phyloP scores from a whole-genome alignment of 2,888 invertebrate species.

The Lasioglossum leucozonium region DNA sequence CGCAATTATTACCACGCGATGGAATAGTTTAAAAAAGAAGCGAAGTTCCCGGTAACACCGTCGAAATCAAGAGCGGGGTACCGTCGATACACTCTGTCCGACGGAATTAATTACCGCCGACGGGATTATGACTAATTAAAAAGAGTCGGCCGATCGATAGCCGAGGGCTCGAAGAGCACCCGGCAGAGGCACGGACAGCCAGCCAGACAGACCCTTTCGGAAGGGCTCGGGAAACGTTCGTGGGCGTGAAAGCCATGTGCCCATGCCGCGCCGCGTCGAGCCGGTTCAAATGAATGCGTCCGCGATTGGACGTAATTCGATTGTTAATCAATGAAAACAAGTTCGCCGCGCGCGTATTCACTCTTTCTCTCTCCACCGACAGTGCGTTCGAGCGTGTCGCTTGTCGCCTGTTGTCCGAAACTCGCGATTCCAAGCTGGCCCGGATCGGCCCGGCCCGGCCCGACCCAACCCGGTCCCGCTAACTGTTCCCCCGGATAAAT shows the following conservation, averaged over 20 bases:
- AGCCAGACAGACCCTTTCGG: neutral
- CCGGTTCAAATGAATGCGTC: constrained; percentile 53
- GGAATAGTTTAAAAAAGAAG: neutral
- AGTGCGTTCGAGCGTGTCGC: neutral
- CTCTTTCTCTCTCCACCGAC: neutral
- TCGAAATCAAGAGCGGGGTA: neutral
- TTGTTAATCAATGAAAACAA: constrained; percentile 76
- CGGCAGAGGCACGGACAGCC: neutral
- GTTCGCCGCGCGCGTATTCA: constrained; percentile 12
- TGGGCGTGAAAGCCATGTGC: neutral
- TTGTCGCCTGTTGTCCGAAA: constrained; percentile 52
- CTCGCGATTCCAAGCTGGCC: constrained; percentile 5
- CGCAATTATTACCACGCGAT: neutral
- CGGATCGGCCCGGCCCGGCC: constrained; percentile 46
- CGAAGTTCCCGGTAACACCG: neutral
- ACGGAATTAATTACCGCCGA: constrained; percentile 31
- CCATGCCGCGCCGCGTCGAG: neutral
- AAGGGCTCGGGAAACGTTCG: neutral
- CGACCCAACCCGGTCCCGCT: constrained; percentile 60
- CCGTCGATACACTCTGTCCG: constrained; percentile 22
- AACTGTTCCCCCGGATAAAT: constrained; percentile 71
- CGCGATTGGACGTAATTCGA: constrained; percentile 70
- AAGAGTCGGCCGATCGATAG: constrained; percentile 11
- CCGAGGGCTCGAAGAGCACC: neutral
- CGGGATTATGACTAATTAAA: constrained; percentile 43